Percentiles rank a stretch among this genome's conserved stretches.
Evolutionary conservation across 2,797 vertebrate genomes (phyloP).

Genomic region (Liasis olivaceus): DNA sequence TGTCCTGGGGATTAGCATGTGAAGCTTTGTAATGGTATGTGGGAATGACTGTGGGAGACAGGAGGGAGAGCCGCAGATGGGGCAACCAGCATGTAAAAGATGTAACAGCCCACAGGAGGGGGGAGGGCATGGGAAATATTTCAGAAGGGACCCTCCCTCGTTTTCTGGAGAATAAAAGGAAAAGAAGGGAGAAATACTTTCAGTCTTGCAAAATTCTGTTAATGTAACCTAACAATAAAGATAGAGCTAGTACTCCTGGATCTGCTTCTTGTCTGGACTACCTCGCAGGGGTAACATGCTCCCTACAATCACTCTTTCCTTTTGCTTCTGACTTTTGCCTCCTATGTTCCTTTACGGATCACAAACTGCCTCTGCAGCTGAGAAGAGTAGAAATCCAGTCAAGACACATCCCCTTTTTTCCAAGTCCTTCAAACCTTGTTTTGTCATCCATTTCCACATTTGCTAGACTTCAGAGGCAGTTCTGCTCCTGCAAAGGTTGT

Average conservation of each 20-base stretch:
- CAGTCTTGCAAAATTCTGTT: neutral
- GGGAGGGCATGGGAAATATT: neutral
- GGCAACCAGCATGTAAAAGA: neutral
- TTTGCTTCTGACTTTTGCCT: neutral
- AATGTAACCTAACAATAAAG: neutral
- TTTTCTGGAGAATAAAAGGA: neutral
- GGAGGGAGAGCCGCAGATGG: neutral
- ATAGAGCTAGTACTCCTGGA: too few relatives aligned
- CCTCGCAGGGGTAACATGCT: neutral
- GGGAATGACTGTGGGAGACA: neutral
- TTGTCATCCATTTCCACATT: neutral
- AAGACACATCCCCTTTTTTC: neutral
- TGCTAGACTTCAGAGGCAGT: neutral
- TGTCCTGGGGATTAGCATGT: neutral
- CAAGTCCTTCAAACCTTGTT: neutral
- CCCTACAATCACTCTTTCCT: neutral
- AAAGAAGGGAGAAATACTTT: neutral
- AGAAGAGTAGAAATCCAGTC: neutral
- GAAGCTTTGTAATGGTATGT: neutral
- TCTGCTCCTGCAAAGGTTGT: too few relatives aligned
- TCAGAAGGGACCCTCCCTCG: neutral
- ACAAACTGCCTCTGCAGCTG: neutral
- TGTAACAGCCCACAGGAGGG: neutral
- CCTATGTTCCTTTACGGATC: neutral
- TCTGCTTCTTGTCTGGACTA: too few relatives aligned